Conservation (phyloP, 2,888 invertebrate species). For the Pyrrhosoma nymphula region DNA sequence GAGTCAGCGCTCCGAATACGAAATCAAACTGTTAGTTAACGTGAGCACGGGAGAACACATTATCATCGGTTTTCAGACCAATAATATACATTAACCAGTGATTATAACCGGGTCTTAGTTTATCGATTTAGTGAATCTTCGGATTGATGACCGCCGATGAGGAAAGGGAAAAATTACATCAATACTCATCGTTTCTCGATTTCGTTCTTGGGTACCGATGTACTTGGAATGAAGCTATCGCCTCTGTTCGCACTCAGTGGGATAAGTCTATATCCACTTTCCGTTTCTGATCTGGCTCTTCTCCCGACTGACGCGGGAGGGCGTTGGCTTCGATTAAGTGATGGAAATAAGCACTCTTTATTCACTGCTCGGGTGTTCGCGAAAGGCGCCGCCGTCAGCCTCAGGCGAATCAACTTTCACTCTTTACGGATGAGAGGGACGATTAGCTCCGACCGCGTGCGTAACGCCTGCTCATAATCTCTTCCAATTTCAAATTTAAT, state of each 20-base stretch:
- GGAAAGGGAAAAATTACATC: too few species aligned
- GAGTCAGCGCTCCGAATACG: too few species aligned
- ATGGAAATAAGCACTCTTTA: neutral
- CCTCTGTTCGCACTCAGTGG: neutral
- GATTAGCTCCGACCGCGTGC: neutral
- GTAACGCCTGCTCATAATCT: neutral
- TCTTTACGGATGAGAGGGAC: neutral
- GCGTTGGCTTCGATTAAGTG: constrained; percentile 1
- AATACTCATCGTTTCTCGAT: too few species aligned
- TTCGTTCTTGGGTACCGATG: neutral
- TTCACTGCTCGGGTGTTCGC: neutral
- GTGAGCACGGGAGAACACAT: too few species aligned
- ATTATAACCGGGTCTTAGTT: too few species aligned
- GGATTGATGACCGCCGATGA: too few species aligned
- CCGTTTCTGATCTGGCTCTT: neutral
- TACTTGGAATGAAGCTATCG: neutral
- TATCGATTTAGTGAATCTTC: too few species aligned
- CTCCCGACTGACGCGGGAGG: neutral
- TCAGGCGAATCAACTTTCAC: neutral
- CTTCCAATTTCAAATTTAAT: neutral
- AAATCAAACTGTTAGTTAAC: too few species aligned
- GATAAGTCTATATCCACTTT: neutral
- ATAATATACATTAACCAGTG: too few species aligned
- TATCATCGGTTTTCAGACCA: too few species aligned
- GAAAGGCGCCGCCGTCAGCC: neutral